Base-by-base conservation (phyloP, 2,797 vertebrate species). In the Acridotheres tristis region DNA sequence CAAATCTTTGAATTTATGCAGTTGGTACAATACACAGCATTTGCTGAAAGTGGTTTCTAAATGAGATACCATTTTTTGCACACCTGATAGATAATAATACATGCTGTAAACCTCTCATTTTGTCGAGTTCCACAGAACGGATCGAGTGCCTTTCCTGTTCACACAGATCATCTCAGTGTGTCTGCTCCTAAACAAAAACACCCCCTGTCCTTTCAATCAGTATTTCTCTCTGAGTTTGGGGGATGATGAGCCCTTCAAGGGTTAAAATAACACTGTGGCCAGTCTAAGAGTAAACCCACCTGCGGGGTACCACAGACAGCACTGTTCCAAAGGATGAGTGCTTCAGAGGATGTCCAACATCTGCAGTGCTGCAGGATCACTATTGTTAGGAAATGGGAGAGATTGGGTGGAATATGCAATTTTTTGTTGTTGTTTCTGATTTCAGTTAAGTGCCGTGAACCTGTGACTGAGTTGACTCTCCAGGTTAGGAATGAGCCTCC, bases 181-280 rank as follows among this genome's bases (percentile, higher is more conserved):
- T 69, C 83, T 95, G 76, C 36, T 78, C 51, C 78, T 53, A 53
- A 84, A 72, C 21, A 27, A 95, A 89, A 95, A 89, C 68, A 89
- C 40, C 16, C 82, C 51, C 85, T 78, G 73, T 45, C 55, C 78
- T 75, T 80, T 53, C 81, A 78, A 84, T 78, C 66, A 83, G 48
- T 68, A 32, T 76, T 92, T 69, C 55, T 73, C 53, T 68, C 29
- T 80, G n/a, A 57, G 26, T 92, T 88, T 89, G 62, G 78, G 55
- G 47, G 29, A 42, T 92, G 79, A 51, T 81, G 69, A 86, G 20
- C 29, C 53, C 59, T 77, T 68, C 48, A 42, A 27, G 40, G 11
- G 22, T 55, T 32, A 40, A 61, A 93, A 61, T 54, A 65, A 51
- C 0, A 0, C 32, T 10, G 17, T 74, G 89, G 59, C 57, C 32